Evolutionary conservation across 2,888 invertebrate genomes (phyloP).

Genomic region (Amphiduros pacificus): DNA sequence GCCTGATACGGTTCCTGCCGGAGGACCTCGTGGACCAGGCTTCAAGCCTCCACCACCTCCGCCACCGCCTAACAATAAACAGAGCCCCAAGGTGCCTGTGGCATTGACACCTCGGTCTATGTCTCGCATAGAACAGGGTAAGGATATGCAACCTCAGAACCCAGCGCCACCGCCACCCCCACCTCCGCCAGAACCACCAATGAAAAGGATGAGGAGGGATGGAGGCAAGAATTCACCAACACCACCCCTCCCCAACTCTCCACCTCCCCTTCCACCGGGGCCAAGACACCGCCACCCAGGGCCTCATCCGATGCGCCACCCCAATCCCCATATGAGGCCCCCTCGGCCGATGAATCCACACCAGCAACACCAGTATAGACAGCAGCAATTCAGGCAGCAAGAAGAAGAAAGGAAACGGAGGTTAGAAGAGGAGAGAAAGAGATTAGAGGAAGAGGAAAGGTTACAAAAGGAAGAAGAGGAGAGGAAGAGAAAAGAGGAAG

Average conservation of each 20-base stretch:
- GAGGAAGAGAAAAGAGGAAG: slow-evolving; percentile 3
- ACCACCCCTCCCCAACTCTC: slow-evolving; percentile 17
- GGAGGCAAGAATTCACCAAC: not conserved
- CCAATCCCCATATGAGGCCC: not conserved
- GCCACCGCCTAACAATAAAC: slow-evolving; percentile 19
- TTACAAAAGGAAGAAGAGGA: not conserved
- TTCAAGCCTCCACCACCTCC: slow-evolving; percentile 24
- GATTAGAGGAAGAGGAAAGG: not conserved
- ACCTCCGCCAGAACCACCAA: slow-evolving; percentile 7
- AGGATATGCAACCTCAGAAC: too few relatives aligned
- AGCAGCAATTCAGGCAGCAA: not conserved
- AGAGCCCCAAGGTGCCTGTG: not conserved
- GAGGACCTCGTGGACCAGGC: not conserved
- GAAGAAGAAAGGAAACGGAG: not conserved
- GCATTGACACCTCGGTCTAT: not conserved
- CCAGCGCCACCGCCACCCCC: slow-evolving; percentile 16
- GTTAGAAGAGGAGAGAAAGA: not conserved
- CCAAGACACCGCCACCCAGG: too few relatives aligned
- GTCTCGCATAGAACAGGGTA: not conserved
- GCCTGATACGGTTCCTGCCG: not conserved
- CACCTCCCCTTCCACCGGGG: slow-evolving; percentile 9
- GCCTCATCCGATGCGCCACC: too few relatives aligned
- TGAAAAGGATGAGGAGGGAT: not conserved
- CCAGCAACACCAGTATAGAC: not conserved
- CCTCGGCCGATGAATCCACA: too few relatives aligned